These are phyloP conservation scores for Pheosia gnoma DNA, from an alignment of 2,888 invertebrate species.

Conservation along the genomic window DNA sequence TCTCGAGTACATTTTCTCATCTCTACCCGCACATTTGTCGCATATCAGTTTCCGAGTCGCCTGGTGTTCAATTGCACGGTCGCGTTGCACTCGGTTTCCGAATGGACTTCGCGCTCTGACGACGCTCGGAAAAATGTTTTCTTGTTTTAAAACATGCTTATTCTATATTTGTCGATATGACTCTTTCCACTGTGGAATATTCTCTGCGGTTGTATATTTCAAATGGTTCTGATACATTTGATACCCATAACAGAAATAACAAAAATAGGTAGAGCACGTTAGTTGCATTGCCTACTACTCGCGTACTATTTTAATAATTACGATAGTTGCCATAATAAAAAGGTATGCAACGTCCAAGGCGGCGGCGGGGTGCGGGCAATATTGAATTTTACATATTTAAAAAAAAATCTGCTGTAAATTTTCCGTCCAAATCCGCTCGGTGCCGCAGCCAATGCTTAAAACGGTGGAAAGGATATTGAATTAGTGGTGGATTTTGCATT, in stretches of 20 bases:
- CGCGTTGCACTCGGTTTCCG: slow-evolving; percentile 45
- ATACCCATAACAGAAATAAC: no score
- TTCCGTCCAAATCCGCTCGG: slow-evolving; percentile 26
- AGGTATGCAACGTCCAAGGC: not conserved
- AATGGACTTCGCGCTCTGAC: slow-evolving; percentile 35
- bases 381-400: not conserved
- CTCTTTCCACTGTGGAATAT: not conserved
- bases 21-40: slow-evolving; percentile 47
- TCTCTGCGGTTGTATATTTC: not conserved
- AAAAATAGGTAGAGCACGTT: no score
- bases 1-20: slow-evolving; percentile 1
- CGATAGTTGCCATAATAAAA: not conserved
- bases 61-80: slow-evolving; percentile 74
- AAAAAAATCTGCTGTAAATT: slow-evolving; percentile 31
- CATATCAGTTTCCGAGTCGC: slow-evolving; percentile 76
- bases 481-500: slow-evolving; percentile 71
- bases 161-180: not conserved
- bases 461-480: slow-evolving; percentile 65
- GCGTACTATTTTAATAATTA: no score
- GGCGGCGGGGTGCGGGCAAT: not conserved
- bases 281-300: no score
- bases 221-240: not conserved
- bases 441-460: slow-evolving; percentile 32
- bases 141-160: not conserved
- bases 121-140: slow-evolving; percentile 11